Base-by-base conservation (phyloP, 2,113 vertebrate genomes). In the Leptobrachium ailaonicum region DNA sequence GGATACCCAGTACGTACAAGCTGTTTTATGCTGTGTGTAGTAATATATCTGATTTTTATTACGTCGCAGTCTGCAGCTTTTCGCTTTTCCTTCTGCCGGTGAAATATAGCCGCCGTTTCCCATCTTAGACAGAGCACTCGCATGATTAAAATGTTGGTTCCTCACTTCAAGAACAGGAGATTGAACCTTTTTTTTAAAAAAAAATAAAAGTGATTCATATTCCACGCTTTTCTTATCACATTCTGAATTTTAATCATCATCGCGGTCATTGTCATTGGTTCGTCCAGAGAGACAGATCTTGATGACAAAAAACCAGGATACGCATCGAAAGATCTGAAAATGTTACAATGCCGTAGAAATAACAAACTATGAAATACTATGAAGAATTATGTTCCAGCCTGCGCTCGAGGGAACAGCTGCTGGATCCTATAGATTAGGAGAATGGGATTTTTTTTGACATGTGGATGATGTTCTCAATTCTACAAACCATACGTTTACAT, bases 11-110 rank as follows among this genome's bases (percentile, higher is more conserved):
- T 74, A 74, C 74, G 71, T 74, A 74, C 64, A 58, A 66, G 41
- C 63, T 73, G 71, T 67, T 80, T 73, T 74, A 67, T 56, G 53
- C 40, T 47, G 66, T 80, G 71, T 80, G 63, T 47, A 45, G 63
- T 74, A 73, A 73, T 80, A 80, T 67, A 68, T 80, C 73, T 45
- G 63, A 62, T 74, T 80, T 80, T 80, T 73, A 73, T 80, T 67
- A 73, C 50, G 2, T 42, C 7, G 41, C 62, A 74, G 78, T 68
- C 78, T 66, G 71, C 62, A 67, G 71, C 12, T 80, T 79, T 68
- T 80, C 63, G 44, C 41, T 40, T 40, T 80, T 74, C 71, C 74
- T 80, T 60, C 71, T 4, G 41, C 78, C n/a, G 44, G 63, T 68
- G 73, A 80, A 47, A 74, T 80, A 67, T 73, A 47, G 62, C 78